These are phyloP conservation scores for Lucifuga dentata DNA, from an alignment of 2,113 vertebrate species.

Conservation along the genomic window DNA sequence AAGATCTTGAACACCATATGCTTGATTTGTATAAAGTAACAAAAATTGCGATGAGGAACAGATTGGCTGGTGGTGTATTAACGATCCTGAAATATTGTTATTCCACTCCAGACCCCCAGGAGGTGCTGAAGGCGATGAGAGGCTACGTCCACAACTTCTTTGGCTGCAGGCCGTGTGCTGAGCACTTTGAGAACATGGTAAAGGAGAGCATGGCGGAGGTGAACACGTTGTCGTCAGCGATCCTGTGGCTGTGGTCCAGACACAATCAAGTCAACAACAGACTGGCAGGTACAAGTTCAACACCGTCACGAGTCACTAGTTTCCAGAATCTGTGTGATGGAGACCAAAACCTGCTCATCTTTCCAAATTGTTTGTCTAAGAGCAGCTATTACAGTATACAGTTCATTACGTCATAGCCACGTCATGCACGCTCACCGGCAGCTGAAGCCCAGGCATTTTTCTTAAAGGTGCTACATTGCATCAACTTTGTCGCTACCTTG, in stretches of 20 bases:
- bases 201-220: slow-evolving; percentile 79
- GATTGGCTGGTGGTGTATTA: no score
- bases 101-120: slow-evolving; percentile 77
- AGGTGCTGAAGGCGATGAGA: slow-evolving; percentile 88
- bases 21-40: no score
- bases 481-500: no score
- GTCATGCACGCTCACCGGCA: no score
- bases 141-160: slow-evolving; percentile 88
- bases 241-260: slow-evolving; percentile 91
- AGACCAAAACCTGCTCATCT: neutral
- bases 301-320: neutral
- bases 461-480: no score
- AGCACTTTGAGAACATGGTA: slow-evolving; percentile 92
- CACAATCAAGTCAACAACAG: slow-evolving; percentile 93
- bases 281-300: slow-evolving; percentile 84
- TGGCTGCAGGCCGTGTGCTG: slow-evolving; percentile 87
- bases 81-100: no score
- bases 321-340: neutral
- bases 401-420: no score
- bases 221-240: slow-evolving; percentile 44
- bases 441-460: no score
- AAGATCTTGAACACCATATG: no score
- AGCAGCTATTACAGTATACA: no score
- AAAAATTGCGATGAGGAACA: no score
- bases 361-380: no score